Conservation (phyloP, 2,797 vertebrate genomes). For the Sebastes minor region DNA sequence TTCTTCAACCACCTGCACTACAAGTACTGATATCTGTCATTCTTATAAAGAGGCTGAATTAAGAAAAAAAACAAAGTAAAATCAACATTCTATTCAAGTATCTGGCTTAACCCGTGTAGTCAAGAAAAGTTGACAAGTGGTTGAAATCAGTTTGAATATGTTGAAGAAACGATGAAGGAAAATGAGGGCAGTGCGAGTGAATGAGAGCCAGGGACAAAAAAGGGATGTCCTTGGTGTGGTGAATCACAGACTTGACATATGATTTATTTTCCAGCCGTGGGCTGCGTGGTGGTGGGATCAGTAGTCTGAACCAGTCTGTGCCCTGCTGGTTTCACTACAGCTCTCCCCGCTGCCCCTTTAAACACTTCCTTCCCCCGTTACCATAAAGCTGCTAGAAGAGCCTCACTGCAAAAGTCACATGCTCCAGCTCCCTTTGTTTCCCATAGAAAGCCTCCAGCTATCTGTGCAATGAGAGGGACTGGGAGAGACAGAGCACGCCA, state of each 20-base stretch:
- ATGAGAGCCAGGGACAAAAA: background rate
- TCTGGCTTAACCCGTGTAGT: background rate
- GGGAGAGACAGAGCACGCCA: background rate
- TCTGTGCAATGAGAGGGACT: conserved; percentile 4
- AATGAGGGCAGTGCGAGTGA: background rate
- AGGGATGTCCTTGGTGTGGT: background rate
- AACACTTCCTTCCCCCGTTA: conserved; percentile 68
- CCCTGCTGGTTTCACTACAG: conserved; percentile 37
- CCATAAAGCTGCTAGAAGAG: conserved; percentile 74
- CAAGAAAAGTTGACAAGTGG: background rate
- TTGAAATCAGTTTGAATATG: background rate
- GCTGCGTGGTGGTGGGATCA: conserved; percentile 6
- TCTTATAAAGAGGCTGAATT: background rate
- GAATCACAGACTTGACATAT: background rate
- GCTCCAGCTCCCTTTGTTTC: conserved; percentile 78
- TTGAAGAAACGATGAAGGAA: background rate
- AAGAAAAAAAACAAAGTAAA: too few relatives aligned
- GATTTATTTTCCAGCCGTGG: background rate
- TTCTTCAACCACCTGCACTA: background rate
- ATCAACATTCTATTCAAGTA: background rate
- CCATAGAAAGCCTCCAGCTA: conserved; percentile 20
- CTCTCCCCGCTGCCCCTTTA: conserved; percentile 66
- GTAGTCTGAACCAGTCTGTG: conserved; percentile 9
- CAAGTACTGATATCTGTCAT: background rate
- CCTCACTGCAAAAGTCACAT: conserved; percentile 83